Percentiles rank a stretch among this genome's conserved stretches.
Evolutionary conservation across 92 coral and sea anemone species (phyloP).

Genomic region (Paragorgia papillata): DNA sequence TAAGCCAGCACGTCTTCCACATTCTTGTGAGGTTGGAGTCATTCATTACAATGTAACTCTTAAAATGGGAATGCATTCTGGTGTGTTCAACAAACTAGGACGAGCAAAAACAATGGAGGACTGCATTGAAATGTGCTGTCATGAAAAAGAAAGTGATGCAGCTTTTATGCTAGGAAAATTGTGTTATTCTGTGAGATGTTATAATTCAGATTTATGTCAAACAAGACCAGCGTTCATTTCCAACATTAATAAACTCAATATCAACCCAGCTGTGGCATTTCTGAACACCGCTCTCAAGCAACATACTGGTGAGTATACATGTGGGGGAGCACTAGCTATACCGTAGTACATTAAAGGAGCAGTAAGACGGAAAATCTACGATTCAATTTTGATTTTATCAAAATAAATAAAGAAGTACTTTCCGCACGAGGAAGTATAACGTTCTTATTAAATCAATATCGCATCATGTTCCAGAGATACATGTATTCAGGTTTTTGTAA

Average conservation of each 20-base stretch:
- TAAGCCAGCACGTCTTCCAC: conserved; percentile 53
- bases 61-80: conserved; percentile 97
- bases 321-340: too few species aligned
- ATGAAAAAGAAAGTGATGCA: conserved; percentile 76
- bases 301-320: conserved; percentile 18
- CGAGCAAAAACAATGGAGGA: conserved; percentile 93
- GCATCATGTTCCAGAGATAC: too few species aligned
- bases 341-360: too few species aligned
- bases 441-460: too few species aligned
- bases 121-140: conserved; percentile 92
- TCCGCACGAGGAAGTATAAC: too few species aligned
- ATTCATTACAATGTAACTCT: conserved; percentile 88
- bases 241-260: conserved; percentile 71
- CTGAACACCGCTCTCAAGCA: conserved; percentile 61
- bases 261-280: conserved; percentile 86
- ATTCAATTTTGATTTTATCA: too few species aligned
- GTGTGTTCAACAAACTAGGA: conserved; percentile 81
- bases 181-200: conserved; percentile 92
- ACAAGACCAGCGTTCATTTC: conserved; percentile 83
- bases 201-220: conserved; percentile 87
- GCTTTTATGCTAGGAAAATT: conserved; percentile 96
- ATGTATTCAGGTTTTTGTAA: too few species aligned
- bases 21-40: conserved; percentile 86
- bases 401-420: too few species aligned
- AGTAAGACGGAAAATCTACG: too few species aligned